These are phyloP conservation scores for Microcebus lehilahytsara DNA, from an alignment of 2,113 vertebrate genomes.

Conservation along the genomic window DNA sequence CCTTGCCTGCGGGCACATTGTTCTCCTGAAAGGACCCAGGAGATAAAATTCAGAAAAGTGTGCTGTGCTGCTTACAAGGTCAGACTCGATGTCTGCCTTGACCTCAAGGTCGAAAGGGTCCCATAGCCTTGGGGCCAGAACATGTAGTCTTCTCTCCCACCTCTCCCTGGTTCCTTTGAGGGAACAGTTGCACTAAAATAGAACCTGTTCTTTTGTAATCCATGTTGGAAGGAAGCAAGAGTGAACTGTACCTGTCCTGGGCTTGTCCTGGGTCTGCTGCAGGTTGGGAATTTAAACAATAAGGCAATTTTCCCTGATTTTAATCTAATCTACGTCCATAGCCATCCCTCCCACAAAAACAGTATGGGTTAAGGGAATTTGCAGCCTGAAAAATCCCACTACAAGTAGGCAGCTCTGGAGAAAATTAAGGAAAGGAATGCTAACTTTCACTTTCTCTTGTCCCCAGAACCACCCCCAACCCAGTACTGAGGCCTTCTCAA, in stretches of 20 bases:
- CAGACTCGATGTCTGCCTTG: neutral
- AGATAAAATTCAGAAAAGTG: neutral
- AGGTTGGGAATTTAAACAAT: neutral
- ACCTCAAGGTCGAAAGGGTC: neutral
- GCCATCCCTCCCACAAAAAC: neutral
- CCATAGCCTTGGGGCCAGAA: neutral
- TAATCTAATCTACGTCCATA: neutral
- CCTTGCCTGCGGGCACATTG: neutral
- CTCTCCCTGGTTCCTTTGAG: neutral
- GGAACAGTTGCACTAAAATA: conserved; percentile 12
- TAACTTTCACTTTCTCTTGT: neutral
- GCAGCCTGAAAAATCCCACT: neutral
- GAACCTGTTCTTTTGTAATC: conserved; percentile 16
- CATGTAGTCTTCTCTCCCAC: neutral
- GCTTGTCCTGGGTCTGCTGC: neutral
- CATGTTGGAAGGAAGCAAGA: neutral
- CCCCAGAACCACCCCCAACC: neutral
- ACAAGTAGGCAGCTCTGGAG: neutral
- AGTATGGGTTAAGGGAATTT: neutral
- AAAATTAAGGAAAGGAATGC: neutral
- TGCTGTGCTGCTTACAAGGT: conserved; percentile 37
- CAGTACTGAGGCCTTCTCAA: neutral
- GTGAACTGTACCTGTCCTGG: neutral
- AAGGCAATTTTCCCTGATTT: neutral
- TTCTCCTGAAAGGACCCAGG: neutral